A percentile compares a stretch with the other conserved stretches of the same genome.
These are phyloP conservation scores for Chlorodrepanis virens DNA, from an alignment of 2,113 vertebrate species.

Conservation along the genomic window DNA sequence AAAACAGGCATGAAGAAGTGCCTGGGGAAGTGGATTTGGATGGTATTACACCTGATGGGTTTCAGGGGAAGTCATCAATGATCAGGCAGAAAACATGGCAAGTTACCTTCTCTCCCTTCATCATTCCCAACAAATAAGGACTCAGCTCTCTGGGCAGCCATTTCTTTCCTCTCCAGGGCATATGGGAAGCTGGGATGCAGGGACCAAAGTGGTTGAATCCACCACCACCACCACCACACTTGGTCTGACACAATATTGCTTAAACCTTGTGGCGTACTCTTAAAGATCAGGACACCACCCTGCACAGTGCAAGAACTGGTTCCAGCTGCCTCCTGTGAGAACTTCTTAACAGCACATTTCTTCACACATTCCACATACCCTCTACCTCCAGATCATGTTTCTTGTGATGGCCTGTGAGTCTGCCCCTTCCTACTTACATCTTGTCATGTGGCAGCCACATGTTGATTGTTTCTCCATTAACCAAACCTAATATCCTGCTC, in stretches of 20 bases:
- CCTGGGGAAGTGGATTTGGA: neutral
- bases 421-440: constrained; percentile 27
- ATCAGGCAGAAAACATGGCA: neutral
- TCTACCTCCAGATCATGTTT: constrained; percentile 44
- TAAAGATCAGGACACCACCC: neutral
- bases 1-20: neutral
- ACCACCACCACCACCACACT: neutral
- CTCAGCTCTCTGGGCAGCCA: neutral
- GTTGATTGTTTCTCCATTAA: neutral
- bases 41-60: neutral
- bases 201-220: neutral
- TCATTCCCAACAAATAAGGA: neutral
- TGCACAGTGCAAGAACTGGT: neutral
- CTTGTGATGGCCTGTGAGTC: neutral
- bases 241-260: neutral
- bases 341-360: constrained; percentile 44
- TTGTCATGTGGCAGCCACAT: constrained; percentile 54
- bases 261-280: neutral
- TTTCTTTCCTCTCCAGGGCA: neutral
- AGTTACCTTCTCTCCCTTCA: neutral
- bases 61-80: neutral
- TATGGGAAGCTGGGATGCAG: neutral
- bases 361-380: constrained; percentile 54
- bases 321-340: neutral
- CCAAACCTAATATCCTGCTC: constrained; percentile 4